A percentile compares a stretch with the other conserved stretches of the same genome.
phyloP scores from a whole-genome alignment of 2,888 invertebrate species.

The Amblyjoppa fuscipennis region DNA sequence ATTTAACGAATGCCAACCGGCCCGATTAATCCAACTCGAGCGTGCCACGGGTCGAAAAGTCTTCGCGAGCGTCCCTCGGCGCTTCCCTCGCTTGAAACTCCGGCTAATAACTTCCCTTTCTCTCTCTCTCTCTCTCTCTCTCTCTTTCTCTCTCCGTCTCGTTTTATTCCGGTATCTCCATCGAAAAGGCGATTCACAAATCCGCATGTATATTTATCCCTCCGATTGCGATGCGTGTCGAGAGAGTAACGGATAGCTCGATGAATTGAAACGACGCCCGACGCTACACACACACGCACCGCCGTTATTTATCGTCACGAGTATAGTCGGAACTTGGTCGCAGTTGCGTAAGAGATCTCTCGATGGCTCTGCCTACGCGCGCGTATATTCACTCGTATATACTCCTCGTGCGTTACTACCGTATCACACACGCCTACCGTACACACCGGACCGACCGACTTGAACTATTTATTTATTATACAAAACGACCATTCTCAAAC shows the following conservation, averaged over 20 bases:
- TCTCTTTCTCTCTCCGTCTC: not conserved
- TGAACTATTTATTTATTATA: not conserved
- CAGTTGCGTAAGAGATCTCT: slow-evolving; percentile 7
- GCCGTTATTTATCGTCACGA: slow-evolving; percentile 43
- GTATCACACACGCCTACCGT: not conserved
- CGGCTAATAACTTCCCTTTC: not conserved
- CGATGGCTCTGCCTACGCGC: slow-evolving; percentile 3
- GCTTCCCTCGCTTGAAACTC: not conserved
- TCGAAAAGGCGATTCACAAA: not conserved
- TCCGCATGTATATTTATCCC: not conserved
- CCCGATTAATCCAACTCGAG: not conserved
- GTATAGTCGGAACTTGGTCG: not conserved
- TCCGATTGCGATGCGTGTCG: not conserved
- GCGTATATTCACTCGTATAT: not conserved
- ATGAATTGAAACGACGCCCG: not conserved
- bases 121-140: not conserved
- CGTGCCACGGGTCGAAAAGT: not conserved
- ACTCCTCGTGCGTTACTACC: not conserved
- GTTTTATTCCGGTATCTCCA: not conserved
- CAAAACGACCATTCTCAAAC: not conserved
- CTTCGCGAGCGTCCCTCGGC: too few relatives aligned
- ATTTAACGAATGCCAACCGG: not conserved
- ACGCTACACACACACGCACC: slow-evolving; percentile 1
- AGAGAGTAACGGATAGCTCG: not conserved
- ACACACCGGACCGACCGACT: not conserved